Base-by-base conservation (phyloP, 2,888 invertebrate species). In the Hoplodrina blanda region DNA sequence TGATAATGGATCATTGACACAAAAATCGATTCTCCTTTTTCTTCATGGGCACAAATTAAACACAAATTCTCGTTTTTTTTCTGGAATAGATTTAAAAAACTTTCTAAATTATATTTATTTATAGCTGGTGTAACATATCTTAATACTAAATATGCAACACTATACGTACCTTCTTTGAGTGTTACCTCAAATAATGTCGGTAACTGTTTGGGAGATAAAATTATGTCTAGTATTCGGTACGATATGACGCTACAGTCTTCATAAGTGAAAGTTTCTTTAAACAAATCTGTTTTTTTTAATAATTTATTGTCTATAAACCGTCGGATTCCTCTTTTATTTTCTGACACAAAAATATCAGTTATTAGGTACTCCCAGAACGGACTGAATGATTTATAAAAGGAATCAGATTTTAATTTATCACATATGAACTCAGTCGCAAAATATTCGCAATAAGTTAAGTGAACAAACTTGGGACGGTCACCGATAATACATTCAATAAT, bases 391-490 rank as follows among this genome's bases (percentile, higher is more conserved):
- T 25, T 25, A 25, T 25, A 25, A 2, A 25, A 2, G 25, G 25
- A 2, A 25, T 25, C 25, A 25, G 25, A 25, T 41, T 41, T 41
- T 33, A 72, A 61, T 49, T 66, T 69, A 60, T 72, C 72, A 0
- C 64, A 69, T 17, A 82, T 59, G 56, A 67, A 81, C 64, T 80
- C 81, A 25, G 65, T 60, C 2, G 76, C 75, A 71, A 81, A 83
- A 65, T 82, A 83, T 66, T 83, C 83, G 15, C 69, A 74, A 49
- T 71, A 81, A 17, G 81, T 78, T 15, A 55, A 74, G 62, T 83
- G 83, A 15, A 78, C 61, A 49, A 82, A 83, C 61, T 70, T 76
- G 0, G 72, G 74, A 19, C 70, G 55, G 17, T 70, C 66, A 6
- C 53, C 52, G 13, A 73, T 25, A 25, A 74, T 68, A 17, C 20